phyloP scores from a whole-genome alignment of 2,888 invertebrate species.

The Ptychoptera contaminata region DNA sequence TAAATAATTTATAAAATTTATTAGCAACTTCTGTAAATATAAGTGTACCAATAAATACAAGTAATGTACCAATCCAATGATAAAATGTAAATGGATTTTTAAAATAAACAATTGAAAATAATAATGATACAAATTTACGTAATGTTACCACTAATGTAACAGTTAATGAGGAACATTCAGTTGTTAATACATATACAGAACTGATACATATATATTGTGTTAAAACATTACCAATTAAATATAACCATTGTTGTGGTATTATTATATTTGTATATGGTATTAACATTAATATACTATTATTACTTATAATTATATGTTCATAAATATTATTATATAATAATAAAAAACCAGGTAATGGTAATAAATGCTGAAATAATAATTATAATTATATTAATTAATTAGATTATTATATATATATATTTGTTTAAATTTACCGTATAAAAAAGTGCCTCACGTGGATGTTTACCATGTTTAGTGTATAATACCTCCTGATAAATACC shows the following conservation, averaged over 20 bases:
- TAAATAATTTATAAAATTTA: no score
- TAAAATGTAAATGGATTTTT: conserved; percentile 80
- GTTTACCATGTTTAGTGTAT: conserved; percentile 72
- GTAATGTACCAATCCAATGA: conserved; percentile 80
- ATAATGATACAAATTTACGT: conserved; percentile 83
- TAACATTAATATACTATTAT: conserved; percentile 38
- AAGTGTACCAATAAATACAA: conserved; percentile 86
- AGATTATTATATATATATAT: neutral
- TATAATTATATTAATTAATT: conserved; percentile 4
- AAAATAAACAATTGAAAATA: conserved; percentile 90
- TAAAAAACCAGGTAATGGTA: conserved; percentile 81
- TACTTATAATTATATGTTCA: conserved; percentile 57
- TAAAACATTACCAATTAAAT: conserved; percentile 63
- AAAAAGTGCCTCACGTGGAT: conserved; percentile 75
- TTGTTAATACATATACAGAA: conserved; percentile 85
- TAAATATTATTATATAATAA: conserved; percentile 62
- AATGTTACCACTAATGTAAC: conserved; percentile 93
- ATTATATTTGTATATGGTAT: conserved; percentile 42
- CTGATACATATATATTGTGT: conserved; percentile 92
- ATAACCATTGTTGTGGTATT: conserved; percentile 62
- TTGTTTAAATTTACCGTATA: conserved; percentile 44
- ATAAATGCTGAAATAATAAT: conserved; percentile 50
- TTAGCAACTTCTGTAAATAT: conserved; percentile 65
- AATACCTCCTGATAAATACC: conserved; percentile 87
- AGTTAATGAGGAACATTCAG: conserved; percentile 84